Percentiles rank a stretch among this genome's conserved stretches.
phyloP scores from a whole-genome alignment of 2,888 invertebrate species.

The Ormyrus rosae region DNA sequence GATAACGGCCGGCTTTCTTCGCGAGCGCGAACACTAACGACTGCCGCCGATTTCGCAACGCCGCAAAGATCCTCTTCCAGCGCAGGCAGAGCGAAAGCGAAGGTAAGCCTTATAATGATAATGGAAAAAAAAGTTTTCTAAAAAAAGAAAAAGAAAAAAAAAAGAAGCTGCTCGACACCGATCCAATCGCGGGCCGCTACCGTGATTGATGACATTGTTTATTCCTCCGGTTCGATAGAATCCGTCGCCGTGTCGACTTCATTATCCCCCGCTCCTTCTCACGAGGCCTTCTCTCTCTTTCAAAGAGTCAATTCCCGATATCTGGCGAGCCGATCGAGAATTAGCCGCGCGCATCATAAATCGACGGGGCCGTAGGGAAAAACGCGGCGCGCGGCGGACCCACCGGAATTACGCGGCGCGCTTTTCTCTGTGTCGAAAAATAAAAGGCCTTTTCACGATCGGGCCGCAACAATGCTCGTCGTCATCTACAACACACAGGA shows the following conservation, averaged over 20 bases:
- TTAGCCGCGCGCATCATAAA: constrained; percentile 39
- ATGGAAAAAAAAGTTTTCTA: too few species aligned
- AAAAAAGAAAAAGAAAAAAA: too few species aligned
- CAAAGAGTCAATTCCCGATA: constrained; percentile 32
- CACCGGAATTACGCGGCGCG: constrained; percentile 49
- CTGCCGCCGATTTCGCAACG: not conserved
- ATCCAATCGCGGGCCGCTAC: too few species aligned
- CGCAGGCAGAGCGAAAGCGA: constrained; percentile 3
- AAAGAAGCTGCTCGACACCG: not conserved
- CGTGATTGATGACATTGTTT: constrained; percentile 53
- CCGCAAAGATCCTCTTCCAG: not conserved
- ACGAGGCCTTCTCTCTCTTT: not conserved
- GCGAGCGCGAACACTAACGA: not conserved
- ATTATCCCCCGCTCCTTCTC: constrained; percentile 43
- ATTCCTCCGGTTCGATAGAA: constrained; percentile 45
- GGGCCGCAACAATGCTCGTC: not conserved
- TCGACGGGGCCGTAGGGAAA: constrained; percentile 27
- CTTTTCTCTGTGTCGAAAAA: constrained; percentile 25
- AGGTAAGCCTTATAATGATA: too few species aligned
- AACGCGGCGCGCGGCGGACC: not conserved
- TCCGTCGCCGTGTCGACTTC: constrained; percentile 49
- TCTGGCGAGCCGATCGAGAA: constrained; percentile 51
- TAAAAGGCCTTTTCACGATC: constrained; percentile 26
- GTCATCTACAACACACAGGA: constrained; percentile 17
- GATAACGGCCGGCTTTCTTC: not conserved